Base-by-base conservation (phyloP, 2,888 invertebrate genomes). In the Lithophane socia region DNA sequence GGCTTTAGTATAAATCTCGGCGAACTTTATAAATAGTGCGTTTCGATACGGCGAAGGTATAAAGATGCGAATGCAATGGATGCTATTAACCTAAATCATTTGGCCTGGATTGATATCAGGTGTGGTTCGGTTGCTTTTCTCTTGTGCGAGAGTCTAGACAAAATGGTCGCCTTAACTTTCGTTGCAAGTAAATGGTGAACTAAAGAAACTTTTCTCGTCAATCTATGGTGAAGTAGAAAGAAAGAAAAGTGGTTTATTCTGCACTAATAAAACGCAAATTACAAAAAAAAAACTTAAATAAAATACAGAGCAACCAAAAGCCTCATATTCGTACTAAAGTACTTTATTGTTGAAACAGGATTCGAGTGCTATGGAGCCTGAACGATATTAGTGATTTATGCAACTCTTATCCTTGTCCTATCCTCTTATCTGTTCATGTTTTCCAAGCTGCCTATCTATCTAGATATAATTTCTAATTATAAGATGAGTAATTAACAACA, bases 1-100 rank as follows among this genome's bases (percentile, higher is more conserved):
- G 93, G 92, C 92, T 95, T 94, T 94, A 87, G 93, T 93, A 93
- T 94, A 94, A 95, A 95, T 94, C 93, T 93, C 91, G 82, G 89
- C 85, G 85, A 90, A 89, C 89, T 91, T 92, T 95, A 95, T 95
- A 93, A 94, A 95, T 95, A 92, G 91, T 86, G 86, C 86, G 81
- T 87, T 88, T 87, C 82, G 82, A 86, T 89, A 85, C 85, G 75
- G 80, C 47, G 83, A 88, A 86, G 90, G 87, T 87, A 88, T 89
- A 88, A 73, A 88, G 79, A 90, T 81, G 79, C 65, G 74, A 83
- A 88, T 89, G 88, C 86, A 88, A 71, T 81, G 73, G 79, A 66
- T 88, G 89, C 89, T 87, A 86, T 92, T 91, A 89, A 91, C 90
- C 92, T 82, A 87, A 84, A 90, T 90, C 84, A 80, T 83, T 65